Evolutionary conservation across 2,888 invertebrate genomes (phyloP).

Genomic region (Netelia virgata): DNA sequence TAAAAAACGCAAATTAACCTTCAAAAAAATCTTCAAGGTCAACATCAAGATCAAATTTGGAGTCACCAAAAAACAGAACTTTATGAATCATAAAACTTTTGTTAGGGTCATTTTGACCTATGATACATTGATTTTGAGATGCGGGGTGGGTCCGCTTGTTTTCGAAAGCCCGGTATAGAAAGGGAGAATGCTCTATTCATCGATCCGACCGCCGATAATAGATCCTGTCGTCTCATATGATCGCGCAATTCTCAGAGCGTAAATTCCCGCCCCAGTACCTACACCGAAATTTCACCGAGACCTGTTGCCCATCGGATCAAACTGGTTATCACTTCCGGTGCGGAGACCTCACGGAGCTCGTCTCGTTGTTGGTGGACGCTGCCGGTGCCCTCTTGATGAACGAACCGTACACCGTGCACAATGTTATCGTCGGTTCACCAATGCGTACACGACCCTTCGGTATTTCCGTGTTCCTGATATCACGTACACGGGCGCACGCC

Average conservation of each 20-base stretch:
- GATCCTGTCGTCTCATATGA: constrained; percentile 39
- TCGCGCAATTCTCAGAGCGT: constrained; percentile 17
- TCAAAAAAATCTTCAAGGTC: no score
- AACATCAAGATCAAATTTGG: no score
- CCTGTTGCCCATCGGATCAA: constrained; percentile 58
- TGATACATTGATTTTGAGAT: no score
- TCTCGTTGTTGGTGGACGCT: neutral
- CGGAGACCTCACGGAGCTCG: constrained; percentile 10
- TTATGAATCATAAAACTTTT: no score
- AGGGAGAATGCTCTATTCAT: constrained; percentile 39
- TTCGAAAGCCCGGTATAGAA: no score
- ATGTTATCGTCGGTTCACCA: neutral
- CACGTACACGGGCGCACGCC: no score
- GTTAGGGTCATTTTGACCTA: no score
- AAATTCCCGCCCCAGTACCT: constrained; percentile 9
- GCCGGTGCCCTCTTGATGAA: constrained; percentile 33
- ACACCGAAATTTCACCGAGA: constrained; percentile 49
- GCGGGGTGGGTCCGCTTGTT: no score
- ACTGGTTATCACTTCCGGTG: constrained; percentile 58
- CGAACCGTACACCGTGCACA: neutral
- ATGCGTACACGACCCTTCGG: neutral
- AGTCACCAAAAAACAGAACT: no score
- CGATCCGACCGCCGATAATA: constrained; percentile 24
- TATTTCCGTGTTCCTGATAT: no score
- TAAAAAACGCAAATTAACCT: no score